A percentile compares a stretch with the other conserved stretches of the same genome.
phyloP scores from a whole-genome alignment of 2,888 invertebrate species.

The Meteorus colon region DNA sequence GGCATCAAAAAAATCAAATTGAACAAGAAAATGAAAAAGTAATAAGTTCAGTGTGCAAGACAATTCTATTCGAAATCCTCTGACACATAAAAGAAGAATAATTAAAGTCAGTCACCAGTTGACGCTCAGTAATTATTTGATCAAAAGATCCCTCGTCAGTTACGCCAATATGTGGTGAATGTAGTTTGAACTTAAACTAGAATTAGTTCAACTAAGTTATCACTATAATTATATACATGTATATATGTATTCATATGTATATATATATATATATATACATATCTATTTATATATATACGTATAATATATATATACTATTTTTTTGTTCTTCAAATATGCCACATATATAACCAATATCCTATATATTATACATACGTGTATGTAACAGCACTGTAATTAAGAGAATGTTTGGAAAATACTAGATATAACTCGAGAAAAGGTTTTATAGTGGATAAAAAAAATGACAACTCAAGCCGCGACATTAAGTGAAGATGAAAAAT shows the following conservation, averaged over 20 bases:
- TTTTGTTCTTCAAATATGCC: conserved; percentile 49
- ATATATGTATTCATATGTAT: conserved; percentile 28
- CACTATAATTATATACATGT: background rate
- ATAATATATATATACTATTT: conserved; percentile 35
- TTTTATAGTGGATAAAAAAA: conserved; percentile 39
- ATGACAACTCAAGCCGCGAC: conserved; percentile 10
- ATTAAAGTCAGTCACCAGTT: background rate
- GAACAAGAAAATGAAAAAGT: conserved; percentile 9
- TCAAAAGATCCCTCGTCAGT: background rate
- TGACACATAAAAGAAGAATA: background rate
- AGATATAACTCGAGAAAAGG: conserved; percentile 37
- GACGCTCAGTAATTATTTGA: background rate
- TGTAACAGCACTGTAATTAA: conserved; percentile 58
- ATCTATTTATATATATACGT: conserved; percentile 35
- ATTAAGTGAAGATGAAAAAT: conserved; percentile 5
- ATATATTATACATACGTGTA: conserved; percentile 56
- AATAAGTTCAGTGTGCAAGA: conserved; percentile 9
- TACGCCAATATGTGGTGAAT: conserved; percentile 3
- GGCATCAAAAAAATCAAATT: conserved; percentile 49
- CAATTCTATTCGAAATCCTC: background rate
- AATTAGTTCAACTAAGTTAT: conserved; percentile 35
- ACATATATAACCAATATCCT: conserved; percentile 55
- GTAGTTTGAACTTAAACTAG: conserved; percentile 27
- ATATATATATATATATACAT: conserved; percentile 42
- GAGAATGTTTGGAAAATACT: conserved; percentile 48